Base-by-base conservation (phyloP, 2,888 invertebrate species). In the Eilema griseolum region DNA sequence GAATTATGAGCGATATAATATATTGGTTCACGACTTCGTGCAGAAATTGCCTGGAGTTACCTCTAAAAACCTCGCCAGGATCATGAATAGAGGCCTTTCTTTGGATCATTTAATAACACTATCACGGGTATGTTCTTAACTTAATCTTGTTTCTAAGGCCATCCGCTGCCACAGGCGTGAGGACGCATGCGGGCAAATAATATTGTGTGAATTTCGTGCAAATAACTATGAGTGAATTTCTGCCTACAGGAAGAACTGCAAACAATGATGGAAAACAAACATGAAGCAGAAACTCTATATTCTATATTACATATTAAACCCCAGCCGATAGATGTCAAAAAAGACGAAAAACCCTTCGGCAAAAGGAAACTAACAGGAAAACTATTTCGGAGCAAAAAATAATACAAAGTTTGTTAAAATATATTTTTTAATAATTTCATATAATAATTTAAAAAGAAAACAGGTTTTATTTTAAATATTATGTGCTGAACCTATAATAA, bases 31-130 rank as follows among this genome's bases (percentile, higher is more conserved):
- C 90, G 98, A 98, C 90, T 97, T 98, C 85, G 92, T 98, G n/a
- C 95, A 97, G 31, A 98, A 98, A 89, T 95, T 99, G 84, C 99
- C 99, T 0, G 99, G 99, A 12, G 96, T 99, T 8, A 97, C 97
- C 76, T 97, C 98, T 0, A 98, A 98, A 90, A 99, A 99, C 92
- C 96, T 98, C 8, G 96, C 97, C 68, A 87, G 95, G 20, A 93
- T 99, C 69, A 95, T 99, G 94, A 97, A 97, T 80, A 96, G 97
- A 85, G 97, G 97, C 5, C 90, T 95, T 67, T 97, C 96, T 69
- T 89, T 99, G 72, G 96, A 97, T 80, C 95, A 97, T 85, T 89
- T 97, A 60, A 92, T 96, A 61, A 95, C 95, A 74, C 90, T 97
- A 73, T 94, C 94, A 28, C 92, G 96, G 93, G 97, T 97, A 89